Evolutionary conservation across 1,140 invertebrate species (phyloP).

Genomic region (Rhagoletis pomonella): DNA sequence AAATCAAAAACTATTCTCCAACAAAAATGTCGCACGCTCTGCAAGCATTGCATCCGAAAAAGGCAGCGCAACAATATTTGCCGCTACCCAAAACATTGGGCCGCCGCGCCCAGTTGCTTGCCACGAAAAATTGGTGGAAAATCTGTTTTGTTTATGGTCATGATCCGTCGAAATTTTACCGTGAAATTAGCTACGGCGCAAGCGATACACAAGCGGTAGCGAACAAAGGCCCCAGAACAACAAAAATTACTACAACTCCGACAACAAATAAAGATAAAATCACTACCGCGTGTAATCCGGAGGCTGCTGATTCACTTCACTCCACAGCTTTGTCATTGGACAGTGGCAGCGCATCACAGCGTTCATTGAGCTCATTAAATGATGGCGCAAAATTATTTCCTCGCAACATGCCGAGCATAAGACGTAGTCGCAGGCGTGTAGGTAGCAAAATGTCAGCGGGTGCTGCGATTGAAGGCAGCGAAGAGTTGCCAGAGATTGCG

Average conservation of each 20-base stretch:
- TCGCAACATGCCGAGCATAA: constrained; percentile 71
- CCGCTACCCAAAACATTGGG: constrained; percentile 46
- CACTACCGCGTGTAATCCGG: neutral
- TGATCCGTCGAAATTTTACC: constrained; percentile 62
- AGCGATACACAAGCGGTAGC: neutral
- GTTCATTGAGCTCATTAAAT: constrained; percentile 59
- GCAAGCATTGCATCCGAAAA: constrained; percentile 18
- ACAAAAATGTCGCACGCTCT: constrained; percentile 44
- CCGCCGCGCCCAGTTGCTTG: constrained; percentile 61
- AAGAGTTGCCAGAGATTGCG: neutral
- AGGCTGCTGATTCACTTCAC: constrained; percentile 28
- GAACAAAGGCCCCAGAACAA: neutral
- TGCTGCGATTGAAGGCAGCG: constrained; percentile 35
- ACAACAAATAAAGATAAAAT: constrained; percentile 46
- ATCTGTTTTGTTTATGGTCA: constrained; percentile 64
- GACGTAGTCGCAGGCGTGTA: constrained; percentile 64
- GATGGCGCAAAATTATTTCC: constrained; percentile 69
- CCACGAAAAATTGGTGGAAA: constrained; percentile 69
- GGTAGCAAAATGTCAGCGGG: neutral
- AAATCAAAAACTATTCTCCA: neutral
- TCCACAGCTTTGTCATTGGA: constrained; percentile 45
- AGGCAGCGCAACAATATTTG: constrained; percentile 7
- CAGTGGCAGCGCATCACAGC: constrained; percentile 48
- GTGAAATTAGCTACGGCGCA: constrained; percentile 58
- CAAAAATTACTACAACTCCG: constrained; percentile 46